phyloP scores from a whole-genome alignment of 2,113 vertebrate species.

The Bucco capensis region DNA sequence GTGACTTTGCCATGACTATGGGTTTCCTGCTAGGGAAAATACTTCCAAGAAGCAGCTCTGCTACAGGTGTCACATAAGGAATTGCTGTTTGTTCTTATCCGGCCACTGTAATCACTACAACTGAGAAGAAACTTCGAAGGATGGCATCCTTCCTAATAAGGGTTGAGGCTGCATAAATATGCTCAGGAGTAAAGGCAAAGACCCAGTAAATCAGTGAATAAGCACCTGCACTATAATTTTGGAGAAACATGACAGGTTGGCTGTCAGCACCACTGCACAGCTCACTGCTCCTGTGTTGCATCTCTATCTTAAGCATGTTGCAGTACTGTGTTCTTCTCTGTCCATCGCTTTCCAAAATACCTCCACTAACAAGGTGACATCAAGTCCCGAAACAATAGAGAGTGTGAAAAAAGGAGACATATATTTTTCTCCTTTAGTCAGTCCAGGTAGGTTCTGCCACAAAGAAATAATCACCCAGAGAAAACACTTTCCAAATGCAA shows the following conservation, averaged over 20 bases:
- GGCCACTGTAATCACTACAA: neutral
- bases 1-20: neutral
- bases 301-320: neutral
- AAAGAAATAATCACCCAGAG: neutral
- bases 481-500: neutral
- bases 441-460: neutral
- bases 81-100: neutral
- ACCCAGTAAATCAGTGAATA: neutral
- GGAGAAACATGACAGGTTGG: neutral
- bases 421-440: neutral
- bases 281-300: neutral
- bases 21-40: neutral
- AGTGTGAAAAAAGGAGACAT: neutral
- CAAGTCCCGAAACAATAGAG: neutral
- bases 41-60: neutral
- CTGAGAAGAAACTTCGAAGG: neutral
- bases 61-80: neutral
- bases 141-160: neutral
- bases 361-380: neutral
- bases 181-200: neutral
- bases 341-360: neutral
- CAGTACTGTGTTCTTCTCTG: neutral
- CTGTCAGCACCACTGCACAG: neutral
- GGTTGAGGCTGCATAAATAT: neutral
- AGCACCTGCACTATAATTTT: neutral